Base-by-base conservation (phyloP, 2,113 vertebrate genomes). In the Bos javanicus region DNA sequence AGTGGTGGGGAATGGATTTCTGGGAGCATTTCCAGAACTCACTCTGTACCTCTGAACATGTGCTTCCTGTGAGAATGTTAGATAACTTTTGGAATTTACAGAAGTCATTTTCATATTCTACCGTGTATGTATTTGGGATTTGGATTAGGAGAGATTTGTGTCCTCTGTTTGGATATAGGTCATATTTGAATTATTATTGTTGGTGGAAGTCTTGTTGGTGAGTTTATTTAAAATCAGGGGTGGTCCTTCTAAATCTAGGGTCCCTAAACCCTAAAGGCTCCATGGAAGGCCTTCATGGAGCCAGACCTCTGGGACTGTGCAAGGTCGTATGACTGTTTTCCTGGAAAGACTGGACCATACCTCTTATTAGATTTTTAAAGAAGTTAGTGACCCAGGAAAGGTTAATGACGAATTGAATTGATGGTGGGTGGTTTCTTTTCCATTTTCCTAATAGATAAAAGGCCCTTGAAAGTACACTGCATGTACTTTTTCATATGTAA, bases 301-400 rank as follows among this genome's bases (percentile, higher is more conserved):
- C 60, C 17, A 8, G 71, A 82, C 17, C 36, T 39, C 80, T 86
- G n/a, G 28, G 5, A 17, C 21, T 48, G 4, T 90, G 30, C 26
- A 94, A 83, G 52, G 3, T 17, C n/a, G 0, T 33, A 23, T 50
- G 25, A 33, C n/a, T 16, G 30, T 39, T 95, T 83, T 93, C 87
- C n/a, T 95, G n/a, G 88, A 86, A 95, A 94, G 54, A 80, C 15
- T 67, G 3, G 36, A 33, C 48, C 62, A n/a, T 87, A 81, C 62
- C 39, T 86, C 85, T 39, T 43, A 52, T 78, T 92, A 64, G 64
- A 90, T 84, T 96, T 98, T 84, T 67, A 92, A 91, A 85, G 87
- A 87, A 39, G 8, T 96, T 95, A 67, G 71, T 95, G 93, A 94
- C 59, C 43, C 23, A 57, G 39, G 89, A 94, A 94, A 95, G 46